Evolutionary conservation across 2,797 vertebrate genomes (phyloP).

Genomic region (Danio choprae): DNA sequence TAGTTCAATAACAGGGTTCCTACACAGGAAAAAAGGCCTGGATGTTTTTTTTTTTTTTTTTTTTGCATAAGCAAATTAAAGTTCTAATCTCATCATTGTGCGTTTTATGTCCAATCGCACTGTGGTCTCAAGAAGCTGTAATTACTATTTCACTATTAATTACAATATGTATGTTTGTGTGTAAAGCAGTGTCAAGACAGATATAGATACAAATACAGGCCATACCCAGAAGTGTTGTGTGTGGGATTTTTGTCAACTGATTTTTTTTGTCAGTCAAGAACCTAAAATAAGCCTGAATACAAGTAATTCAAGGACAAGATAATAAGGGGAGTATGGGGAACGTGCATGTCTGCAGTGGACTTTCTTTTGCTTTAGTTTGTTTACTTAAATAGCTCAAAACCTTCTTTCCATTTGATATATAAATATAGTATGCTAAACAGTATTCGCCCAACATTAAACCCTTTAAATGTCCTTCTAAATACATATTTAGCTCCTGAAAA

Average conservation of each 20-base stretch:
- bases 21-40: neutral
- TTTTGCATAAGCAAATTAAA: too few relatives aligned
- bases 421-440: neutral
- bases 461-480: neutral
- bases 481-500: neutral
- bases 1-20: neutral
- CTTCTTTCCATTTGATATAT: too few relatives aligned
- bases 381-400: neutral
- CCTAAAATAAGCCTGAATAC: conserved; percentile 20
- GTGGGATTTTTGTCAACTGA: neutral
- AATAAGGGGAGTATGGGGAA: neutral
- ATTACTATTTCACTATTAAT: too few relatives aligned
- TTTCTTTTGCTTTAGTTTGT: neutral
- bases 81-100: too few relatives aligned
- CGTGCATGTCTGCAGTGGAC: neutral
- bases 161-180: too few relatives aligned
- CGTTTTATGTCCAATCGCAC: too few relatives aligned
- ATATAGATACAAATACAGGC: neutral
- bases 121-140: too few relatives aligned
- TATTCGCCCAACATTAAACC: neutral
- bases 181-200: too few relatives aligned
- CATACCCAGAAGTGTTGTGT: neutral
- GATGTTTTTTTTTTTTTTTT: too few relatives aligned
- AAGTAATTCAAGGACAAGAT: conserved; percentile 16
- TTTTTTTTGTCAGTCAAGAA: conserved; percentile 9